Evolutionary conservation across 2,113 vertebrate genomes (phyloP), one percentile per base, ranked within the genome.

Genomic region (Columba janthina): DNA sequence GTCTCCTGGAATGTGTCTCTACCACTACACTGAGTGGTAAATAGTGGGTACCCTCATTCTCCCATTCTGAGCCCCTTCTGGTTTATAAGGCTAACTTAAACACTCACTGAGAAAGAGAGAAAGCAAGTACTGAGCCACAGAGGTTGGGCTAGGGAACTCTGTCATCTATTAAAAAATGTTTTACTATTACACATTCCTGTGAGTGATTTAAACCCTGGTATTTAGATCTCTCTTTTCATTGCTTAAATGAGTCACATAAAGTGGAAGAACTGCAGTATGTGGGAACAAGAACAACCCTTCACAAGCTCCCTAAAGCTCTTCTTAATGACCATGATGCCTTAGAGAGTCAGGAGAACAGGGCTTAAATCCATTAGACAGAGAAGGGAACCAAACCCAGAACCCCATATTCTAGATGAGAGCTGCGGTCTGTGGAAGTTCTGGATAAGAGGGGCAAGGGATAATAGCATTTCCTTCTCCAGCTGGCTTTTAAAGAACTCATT

Each of bases 171-270:
- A 28, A 12, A 28, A 12, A 25, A 34, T 25, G 15, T 75, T 84
- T 91, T 84, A 50, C 20, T 84, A 1, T 80, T 81, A 46, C 21
- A 54, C 1, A 4, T 64, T 71, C 46, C 20, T 3, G 9, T 70
- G 77, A 87, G 51, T 9, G 10, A 75, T 91, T 67, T 78, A 81
- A 89, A 85, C 25, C 25, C 38, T 56, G 80, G 56, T 36, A 46
- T 73, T 95, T 79, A 61, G 46, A 76, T 44, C 11, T 61, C 29
- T 66, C 54, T 89, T 88, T 82, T 90, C 0, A 0, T 62, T 87
- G 25, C 85, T 89, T 85, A 94, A 96, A 77, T 67, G 48, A 65
- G 57, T 91, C 87, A 87, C 34, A 71, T 71, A 64, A 56, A 87
- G 48, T 53, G 29, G 38, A 89, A 84, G 51, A 78, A 60, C 36